Percentiles rank a stretch among this genome's conserved stretches.
These are phyloP conservation scores for Dryadula phaetusa DNA, from an alignment of 2,888 invertebrate species.

Conservation along the genomic window DNA sequence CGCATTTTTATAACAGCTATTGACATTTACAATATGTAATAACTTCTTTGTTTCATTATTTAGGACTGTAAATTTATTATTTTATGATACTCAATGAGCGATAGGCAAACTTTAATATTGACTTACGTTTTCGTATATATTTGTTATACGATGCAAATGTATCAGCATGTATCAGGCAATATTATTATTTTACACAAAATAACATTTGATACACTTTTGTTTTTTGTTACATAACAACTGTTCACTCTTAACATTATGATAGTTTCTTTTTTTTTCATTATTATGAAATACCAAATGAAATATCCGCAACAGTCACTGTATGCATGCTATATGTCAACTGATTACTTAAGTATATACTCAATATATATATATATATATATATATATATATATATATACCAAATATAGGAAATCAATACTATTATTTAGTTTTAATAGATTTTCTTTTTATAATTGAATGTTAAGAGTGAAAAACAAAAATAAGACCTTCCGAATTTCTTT, in stretches of 20 bases:
- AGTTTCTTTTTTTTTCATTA: neutral
- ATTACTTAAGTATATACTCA: no score
- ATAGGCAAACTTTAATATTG: neutral
- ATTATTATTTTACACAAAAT: neutral
- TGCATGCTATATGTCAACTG: neutral
- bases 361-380: no score
- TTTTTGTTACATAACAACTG: neutral
- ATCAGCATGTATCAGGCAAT: neutral
- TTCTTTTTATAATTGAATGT: neutral
- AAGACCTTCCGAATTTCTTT: no score
- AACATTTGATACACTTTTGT: neutral
- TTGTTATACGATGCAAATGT: neutral
- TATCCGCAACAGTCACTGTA: neutral
- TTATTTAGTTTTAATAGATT: no score
- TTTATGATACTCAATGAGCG: neutral
- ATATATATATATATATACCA: no score
- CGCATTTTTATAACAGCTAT: neutral
- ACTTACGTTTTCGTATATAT: neutral
- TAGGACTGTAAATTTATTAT: neutral
- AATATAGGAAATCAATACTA: no score
- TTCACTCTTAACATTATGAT: slow-evolving; percentile 1
- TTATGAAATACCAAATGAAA: neutral
- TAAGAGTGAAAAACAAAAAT: neutral
- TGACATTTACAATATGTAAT: neutral
- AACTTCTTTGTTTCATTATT: neutral